Percentiles rank a stretch among this genome's conserved stretches.
Conservation (phyloP, 2,888 invertebrate species). For the Parnassius glacialis region DNA sequence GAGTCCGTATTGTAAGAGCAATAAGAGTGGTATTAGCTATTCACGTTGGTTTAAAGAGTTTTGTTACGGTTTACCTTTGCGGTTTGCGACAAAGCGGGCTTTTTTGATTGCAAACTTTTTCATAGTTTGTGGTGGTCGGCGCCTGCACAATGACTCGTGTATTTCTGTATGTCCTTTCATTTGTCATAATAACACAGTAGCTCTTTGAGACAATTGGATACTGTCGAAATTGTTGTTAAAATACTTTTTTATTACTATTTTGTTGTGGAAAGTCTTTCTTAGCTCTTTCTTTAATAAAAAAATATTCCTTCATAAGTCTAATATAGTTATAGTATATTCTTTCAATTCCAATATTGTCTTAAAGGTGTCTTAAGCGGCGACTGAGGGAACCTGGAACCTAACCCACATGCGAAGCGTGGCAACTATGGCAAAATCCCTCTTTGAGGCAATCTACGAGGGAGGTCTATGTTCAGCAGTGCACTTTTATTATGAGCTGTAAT, state of each 20-base stretch:
- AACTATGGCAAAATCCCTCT: no score
- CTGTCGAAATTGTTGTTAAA: constrained; percentile 5
- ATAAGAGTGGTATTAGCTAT: constrained; percentile 2
- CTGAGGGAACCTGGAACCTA: no score
- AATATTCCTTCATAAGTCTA: no score
- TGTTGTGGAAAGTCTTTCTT: not conserved
- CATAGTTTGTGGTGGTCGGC: constrained; percentile 33
- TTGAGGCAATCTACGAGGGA: no score
- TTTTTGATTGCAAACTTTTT: constrained; percentile 28
- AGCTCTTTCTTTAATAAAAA: no score
- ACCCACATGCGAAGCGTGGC: no score
- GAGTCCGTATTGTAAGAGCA: not conserved
- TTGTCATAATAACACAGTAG: constrained; percentile 30
- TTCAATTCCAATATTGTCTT: no score
- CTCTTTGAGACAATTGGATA: constrained; percentile 2
- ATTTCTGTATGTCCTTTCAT: constrained; percentile 26
- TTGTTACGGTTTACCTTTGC: constrained; percentile 26
- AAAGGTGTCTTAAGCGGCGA: no score
- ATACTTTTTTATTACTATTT: not conserved
- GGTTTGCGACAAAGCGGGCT: constrained; percentile 39
- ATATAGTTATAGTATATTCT: no score
- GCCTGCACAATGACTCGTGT: constrained; percentile 42
- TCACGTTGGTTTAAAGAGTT: not conserved
- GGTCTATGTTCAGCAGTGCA: no score
- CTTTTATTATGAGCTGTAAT: no score